phyloP scores from a whole-genome alignment of 1,140 invertebrate genomes.

The Drosophila takahashii region DNA sequence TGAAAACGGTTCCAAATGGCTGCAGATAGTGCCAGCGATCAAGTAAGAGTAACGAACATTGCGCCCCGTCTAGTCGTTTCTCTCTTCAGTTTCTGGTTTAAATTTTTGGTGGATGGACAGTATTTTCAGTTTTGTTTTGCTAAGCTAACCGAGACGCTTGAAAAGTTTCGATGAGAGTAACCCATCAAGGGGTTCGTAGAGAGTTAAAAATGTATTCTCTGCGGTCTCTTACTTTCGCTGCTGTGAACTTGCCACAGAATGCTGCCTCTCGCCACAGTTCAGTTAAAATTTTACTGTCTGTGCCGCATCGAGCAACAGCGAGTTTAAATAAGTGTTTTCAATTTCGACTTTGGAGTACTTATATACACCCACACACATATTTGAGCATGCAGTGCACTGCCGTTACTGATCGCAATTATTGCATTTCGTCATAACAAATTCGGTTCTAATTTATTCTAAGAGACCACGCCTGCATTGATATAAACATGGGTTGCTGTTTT shows the following conservation, averaged over 20 bases:
- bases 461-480: slow-evolving; percentile 6
- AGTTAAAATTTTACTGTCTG: slow-evolving; percentile 15
- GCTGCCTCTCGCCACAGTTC: slow-evolving; percentile 12
- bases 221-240: slow-evolving; percentile 35
- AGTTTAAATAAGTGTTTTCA: not conserved
- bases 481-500: slow-evolving; percentile 66
- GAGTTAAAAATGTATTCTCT: slow-evolving; percentile 1
- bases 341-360: not conserved
- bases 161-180: slow-evolving; percentile 7
- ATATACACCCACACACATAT: not conserved
- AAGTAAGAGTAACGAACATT: slow-evolving; percentile 14
- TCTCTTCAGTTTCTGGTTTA: not conserved
- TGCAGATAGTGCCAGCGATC: slow-evolving; percentile 41
- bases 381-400: not conserved
- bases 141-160: slow-evolving; percentile 33
- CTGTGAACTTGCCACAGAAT: slow-evolving; percentile 36
- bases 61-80: slow-evolving; percentile 3
- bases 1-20: slow-evolving; percentile 61
- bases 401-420: slow-evolving; percentile 2
- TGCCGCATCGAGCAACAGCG: not conserved
- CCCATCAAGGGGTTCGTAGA: not conserved
- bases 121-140: slow-evolving; percentile 44
- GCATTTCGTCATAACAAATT: slow-evolving; percentile 6
- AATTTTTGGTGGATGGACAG: slow-evolving; percentile 7
- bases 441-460: slow-evolving; percentile 37